These are phyloP conservation scores for Hydrocynus forskahlii DNA, from an alignment of 2,797 vertebrate species.

Conservation along the genomic window DNA sequence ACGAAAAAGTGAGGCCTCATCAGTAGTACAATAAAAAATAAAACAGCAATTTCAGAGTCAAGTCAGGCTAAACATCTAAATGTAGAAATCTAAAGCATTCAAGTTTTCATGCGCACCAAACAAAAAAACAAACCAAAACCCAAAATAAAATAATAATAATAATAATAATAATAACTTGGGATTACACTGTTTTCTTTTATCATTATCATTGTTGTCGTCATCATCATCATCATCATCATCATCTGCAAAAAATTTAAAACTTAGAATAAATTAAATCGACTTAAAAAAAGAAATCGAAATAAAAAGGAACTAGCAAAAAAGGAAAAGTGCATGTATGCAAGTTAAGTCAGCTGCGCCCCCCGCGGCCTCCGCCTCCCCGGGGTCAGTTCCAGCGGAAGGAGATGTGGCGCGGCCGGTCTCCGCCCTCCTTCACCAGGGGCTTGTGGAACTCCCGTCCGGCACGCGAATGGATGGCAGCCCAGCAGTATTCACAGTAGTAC, in stretches of 20 bases:
- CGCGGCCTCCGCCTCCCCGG: constrained; percentile 73
- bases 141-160: too few relatives aligned
- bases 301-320: constrained; percentile 83
- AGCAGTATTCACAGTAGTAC: constrained; percentile 99
- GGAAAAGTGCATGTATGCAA: constrained; percentile 97
- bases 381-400: constrained; percentile 99
- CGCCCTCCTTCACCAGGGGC: constrained; percentile 99
- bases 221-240: constrained; percentile 22
- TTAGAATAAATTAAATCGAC: constrained; percentile 65
- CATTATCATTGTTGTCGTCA: constrained; percentile 13
- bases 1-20: constrained; percentile 80
- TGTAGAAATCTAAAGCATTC: constrained; percentile 81
- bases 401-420: constrained; percentile 99
- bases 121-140: constrained; percentile 66
- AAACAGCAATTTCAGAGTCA: constrained; percentile 72
- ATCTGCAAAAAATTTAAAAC: constrained; percentile 60
- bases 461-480: constrained; percentile 98
- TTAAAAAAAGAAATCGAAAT: constrained; percentile 67
- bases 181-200: constrained; percentile 69
- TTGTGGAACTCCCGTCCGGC: constrained; percentile 99
- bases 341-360: constrained; percentile 71
- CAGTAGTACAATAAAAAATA: constrained; percentile 75
- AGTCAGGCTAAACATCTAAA: constrained; percentile 77
- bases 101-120: constrained; percentile 83
- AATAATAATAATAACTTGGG: constrained; percentile 57